A percentile compares a stretch with the other conserved stretches of the same genome.
These are phyloP conservation scores for Cephus pygmeus DNA, from an alignment of 2,888 invertebrate species.

Conservation along the genomic window DNA sequence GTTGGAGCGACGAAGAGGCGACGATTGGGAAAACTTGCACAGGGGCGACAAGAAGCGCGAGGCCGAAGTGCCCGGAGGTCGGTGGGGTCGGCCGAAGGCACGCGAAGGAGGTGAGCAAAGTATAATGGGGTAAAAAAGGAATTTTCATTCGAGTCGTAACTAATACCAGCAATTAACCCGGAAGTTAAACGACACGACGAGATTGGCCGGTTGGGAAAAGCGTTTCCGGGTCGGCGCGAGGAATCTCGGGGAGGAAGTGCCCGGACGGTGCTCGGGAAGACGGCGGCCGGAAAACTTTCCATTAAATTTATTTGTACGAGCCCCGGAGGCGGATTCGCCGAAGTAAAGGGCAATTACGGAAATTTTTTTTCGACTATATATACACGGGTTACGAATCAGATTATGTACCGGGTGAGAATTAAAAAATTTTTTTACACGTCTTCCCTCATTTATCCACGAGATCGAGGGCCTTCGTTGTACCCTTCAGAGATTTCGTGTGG, in stretches of 20 bases:
- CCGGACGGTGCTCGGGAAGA: background rate
- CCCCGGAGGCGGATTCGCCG: no score
- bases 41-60: background rate
- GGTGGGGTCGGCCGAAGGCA: background rate
- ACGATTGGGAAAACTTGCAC: background rate
- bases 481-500: background rate
- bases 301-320: background rate
- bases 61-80: background rate
- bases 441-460: no score
- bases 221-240: background rate
- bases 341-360: background rate
- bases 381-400: background rate
- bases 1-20: background rate
- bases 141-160: background rate
- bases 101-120: background rate
- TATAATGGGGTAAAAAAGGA: background rate
- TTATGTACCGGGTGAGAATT: background rate
- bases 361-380: background rate
- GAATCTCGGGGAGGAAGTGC: background rate
- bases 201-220: background rate
- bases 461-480: background rate
- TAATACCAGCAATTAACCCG: background rate
- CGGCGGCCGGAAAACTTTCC: background rate
- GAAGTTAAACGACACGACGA: background rate
- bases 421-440: no score